These are phyloP conservation scores for Eumaeus atala DNA, from an alignment of 1,140 invertebrate genomes.

Conservation along the genomic window DNA sequence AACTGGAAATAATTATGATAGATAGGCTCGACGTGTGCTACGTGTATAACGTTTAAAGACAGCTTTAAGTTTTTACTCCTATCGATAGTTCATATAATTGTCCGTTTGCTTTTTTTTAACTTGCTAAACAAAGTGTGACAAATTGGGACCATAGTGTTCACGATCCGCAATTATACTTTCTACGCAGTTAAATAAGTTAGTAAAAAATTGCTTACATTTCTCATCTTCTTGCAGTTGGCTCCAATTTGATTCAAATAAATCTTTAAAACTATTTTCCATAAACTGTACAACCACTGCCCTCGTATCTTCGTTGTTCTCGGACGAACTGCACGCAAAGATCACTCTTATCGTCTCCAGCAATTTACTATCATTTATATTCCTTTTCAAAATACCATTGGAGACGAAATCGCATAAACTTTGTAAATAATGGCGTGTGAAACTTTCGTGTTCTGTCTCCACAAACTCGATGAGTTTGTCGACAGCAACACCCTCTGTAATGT, in stretches of 20 bases:
- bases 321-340: conserved; percentile 40
- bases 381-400: conserved; percentile 18
- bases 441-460: conserved; percentile 48
- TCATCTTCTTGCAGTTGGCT: conserved; percentile 28
- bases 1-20: conserved; percentile 36
- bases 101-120: background rate
- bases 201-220: conserved; percentile 40
- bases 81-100: too few relatives aligned
- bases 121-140: background rate
- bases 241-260: conserved; percentile 32
- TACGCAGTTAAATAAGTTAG: background rate
- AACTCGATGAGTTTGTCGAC: conserved; percentile 31
- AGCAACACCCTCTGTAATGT: conserved; percentile 25
- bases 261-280: conserved; percentile 36
- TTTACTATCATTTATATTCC: conserved; percentile 11
- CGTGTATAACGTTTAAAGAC: background rate
- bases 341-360: conserved; percentile 35
- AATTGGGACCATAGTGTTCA: too few relatives aligned
- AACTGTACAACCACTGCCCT: conserved; percentile 45
- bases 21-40: background rate
- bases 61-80: too few relatives aligned
- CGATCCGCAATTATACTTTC: too few relatives aligned
- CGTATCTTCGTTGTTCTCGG: conserved; percentile 40
- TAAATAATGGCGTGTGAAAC: conserved; percentile 57
- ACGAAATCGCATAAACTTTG: conserved; percentile 43